A percentile compares a stretch with the other conserved stretches of the same genome.
These are phyloP conservation scores for Tetanocera ferruginea DNA, from an alignment of 2,888 invertebrate genomes.

Conservation along the genomic window DNA sequence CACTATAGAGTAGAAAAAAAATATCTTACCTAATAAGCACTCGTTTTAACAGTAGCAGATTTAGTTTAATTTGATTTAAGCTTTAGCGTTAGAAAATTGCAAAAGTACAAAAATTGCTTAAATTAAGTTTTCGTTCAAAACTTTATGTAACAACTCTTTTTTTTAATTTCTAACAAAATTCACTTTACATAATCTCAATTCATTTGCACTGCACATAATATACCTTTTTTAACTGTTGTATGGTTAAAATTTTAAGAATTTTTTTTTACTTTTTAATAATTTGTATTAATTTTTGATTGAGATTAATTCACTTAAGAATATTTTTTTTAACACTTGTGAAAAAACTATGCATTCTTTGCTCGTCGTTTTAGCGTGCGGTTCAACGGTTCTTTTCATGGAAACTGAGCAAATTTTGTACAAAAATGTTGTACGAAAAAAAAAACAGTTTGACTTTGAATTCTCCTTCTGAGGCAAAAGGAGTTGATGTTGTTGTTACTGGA, in stretches of 20 bases:
- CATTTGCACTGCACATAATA: not conserved
- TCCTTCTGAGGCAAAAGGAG: slow-evolving; percentile 44
- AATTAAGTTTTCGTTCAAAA: not conserved
- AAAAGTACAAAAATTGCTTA: not conserved
- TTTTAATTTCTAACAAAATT: not conserved
- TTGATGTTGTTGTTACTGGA: not conserved
- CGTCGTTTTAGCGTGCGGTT: not conserved
- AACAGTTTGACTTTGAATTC: slow-evolving; percentile 55
- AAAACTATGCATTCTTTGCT: not conserved
- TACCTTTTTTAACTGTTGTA: not conserved
- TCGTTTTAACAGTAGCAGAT: too few relatives aligned
- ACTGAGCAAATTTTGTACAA: slow-evolving; percentile 17
- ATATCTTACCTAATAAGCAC: too few relatives aligned
- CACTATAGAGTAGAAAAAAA: too few relatives aligned
- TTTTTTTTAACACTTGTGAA: not conserved
- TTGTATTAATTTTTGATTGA: not conserved
- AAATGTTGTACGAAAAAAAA: slow-evolving; percentile 23
- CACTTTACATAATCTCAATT: not conserved
- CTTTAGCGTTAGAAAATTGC: not conserved
- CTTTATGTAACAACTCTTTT: not conserved
- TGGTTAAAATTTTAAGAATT: not conserved
- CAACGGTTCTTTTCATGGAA: slow-evolving; percentile 11
- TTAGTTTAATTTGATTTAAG: too few relatives aligned
- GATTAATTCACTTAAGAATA: not conserved
- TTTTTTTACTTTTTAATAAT: not conserved